Evolutionary conservation across 2,888 invertebrate genomes (phyloP), one percentile per base, ranked within the genome.

Genomic region (Timema cristinae): DNA sequence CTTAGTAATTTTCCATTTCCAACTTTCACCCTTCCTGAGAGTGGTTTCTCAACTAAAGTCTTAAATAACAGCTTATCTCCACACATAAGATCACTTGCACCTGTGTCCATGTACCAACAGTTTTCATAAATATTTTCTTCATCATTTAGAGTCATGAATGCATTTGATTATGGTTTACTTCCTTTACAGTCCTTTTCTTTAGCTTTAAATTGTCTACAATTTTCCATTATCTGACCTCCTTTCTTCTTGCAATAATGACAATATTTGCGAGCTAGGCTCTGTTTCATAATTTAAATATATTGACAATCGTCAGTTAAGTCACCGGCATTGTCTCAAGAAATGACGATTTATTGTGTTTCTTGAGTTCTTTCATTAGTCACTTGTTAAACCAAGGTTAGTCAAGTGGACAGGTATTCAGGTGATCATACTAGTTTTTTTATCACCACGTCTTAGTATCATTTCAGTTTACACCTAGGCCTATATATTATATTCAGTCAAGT

Each of bases 41-140:
- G 32, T 15, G n/a, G 15, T 13, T 13, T 13, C 32, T 13, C 54
- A 13, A n/a, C 54, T 52, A 13, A 13, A 10, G n/a, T n/a, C n/a
- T 52, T 52, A 52, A n/a, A 13, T 52, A 52, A 52, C 10, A 52
- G 10, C n/a, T 13, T 13, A 16, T 59, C 59, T 59, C 13, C 59
- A 59, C 59, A 7, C 15, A 59, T 59, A 32, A 13, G 15, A 15
- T 59, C 59, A 59, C n/a, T 59, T 8, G 5, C 9, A 15, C 59
- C 59, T 16, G 59, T 59, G 15, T n/a, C 15, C n/a, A 59, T 59
- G 32, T 59, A n/a, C n/a, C 59, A 59, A 59, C 59, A 59, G 8
- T n/a, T 32, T 59, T 59, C 32, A n/a, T 9, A 5, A 15, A 59
- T 13, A 59, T 32, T 59, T 6, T n/a, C 59, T 59, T 59, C 15